Evolutionary conservation across 2,888 invertebrate species (phyloP), one percentile per base, ranked within the genome.

Genomic region (Chelonus formosanus): DNA sequence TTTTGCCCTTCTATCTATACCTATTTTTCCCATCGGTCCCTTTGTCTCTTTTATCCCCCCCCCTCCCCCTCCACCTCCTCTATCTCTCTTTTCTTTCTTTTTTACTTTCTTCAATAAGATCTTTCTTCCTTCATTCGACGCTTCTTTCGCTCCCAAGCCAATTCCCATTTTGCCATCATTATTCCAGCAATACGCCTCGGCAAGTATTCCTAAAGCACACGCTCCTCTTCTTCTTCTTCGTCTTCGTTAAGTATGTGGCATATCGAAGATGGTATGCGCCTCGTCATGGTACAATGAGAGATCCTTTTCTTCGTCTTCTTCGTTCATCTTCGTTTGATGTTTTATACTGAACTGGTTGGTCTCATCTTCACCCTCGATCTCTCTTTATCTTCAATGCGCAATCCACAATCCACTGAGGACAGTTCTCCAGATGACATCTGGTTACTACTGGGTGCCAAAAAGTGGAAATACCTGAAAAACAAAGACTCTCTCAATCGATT

Each of bases 221-320:
- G 63, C 59, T 47, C 34, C 52, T 44, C 56, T 47, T 56, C 56
- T 53, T 47, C 58, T 52, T 48, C 50, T 43, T 48, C 20, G 20
- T 55, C 36, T 50, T 50, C 57, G 40, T 63, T 63, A 66, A 71
- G 68, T 74, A 71, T 71, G 71, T 58, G 72, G 73, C 75, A 74
- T 75, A 79, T 76, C 71, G 69, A 74, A 75, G 64, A 73, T 73
- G 78, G 77, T 77, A 80, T 79, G 78, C 74, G 78, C 76, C 72
- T 75, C 74, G 79, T 79, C 80, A 78, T 73, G 74, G 65, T 73
- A 69, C 73, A 72, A 71, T 68, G 68, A 72, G 72, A 64, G 67
- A 67, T 73, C 74, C 32, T 10, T 59, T 45, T 52, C 8, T 40
- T 61, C 44, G 36, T 47, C 36, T 55, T 48, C 34, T 62, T 56